phyloP scores from a whole-genome alignment of 2,113 vertebrate genomes.

The Perca fluviatilis region DNA sequence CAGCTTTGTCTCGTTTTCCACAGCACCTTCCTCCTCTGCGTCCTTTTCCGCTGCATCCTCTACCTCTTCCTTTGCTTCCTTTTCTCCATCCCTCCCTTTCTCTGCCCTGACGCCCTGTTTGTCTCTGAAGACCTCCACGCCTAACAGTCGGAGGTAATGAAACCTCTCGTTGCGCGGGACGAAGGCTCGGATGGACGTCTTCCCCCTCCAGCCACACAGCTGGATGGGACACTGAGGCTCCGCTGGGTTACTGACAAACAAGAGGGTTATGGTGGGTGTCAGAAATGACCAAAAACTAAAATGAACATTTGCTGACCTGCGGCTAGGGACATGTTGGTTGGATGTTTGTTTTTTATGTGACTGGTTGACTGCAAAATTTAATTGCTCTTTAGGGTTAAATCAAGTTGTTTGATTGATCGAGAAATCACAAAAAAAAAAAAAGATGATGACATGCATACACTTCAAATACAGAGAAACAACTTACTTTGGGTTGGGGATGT shows the following conservation, averaged over 20 bases:
- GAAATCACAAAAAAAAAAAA: background rate
- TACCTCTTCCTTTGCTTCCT: conserved; percentile 54
- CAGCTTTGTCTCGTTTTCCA: conserved; percentile 25
- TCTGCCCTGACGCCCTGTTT: conserved; percentile 87
- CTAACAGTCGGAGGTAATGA: conserved; percentile 97
- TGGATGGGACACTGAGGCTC: conserved; percentile 94
- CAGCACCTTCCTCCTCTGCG: background rate
- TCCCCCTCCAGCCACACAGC: conserved; percentile 97
- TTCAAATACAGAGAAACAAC: conserved; percentile 44
- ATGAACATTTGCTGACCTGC: no score
- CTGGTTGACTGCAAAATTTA: no score
- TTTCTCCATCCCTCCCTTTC: conserved; percentile 46
- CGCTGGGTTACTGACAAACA: conserved; percentile 82
- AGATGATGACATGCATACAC: background rate
- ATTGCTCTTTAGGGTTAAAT: no score
- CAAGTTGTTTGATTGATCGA: no score
- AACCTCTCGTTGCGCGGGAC: conserved; percentile 95
- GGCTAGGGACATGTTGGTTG: no score
- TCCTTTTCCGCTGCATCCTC: background rate
- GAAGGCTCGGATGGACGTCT: conserved; percentile 95
- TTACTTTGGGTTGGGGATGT: conserved; percentile 92
- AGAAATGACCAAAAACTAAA: background rate
- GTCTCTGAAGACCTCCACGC: conserved; percentile 91
- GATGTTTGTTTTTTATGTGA: no score
- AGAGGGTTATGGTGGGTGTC: background rate